Evolutionary conservation across 2,888 invertebrate genomes (phyloP).

Genomic region (Phengaris arion): DNA sequence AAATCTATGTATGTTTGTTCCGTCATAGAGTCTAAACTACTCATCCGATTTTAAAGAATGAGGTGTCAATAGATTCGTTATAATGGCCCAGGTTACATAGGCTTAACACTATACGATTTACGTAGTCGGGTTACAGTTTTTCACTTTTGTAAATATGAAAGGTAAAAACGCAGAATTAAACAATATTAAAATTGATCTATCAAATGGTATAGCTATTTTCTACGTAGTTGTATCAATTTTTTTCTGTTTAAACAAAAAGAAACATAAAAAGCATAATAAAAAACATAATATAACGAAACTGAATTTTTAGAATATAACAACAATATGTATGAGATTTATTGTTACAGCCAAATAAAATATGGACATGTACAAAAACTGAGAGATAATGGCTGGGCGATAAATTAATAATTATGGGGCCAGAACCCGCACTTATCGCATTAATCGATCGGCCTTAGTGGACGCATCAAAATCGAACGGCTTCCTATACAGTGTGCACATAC

Average conservation of each 20-base stretch:
- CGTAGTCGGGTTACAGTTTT: too few relatives aligned
- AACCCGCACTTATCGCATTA: constrained; percentile 66
- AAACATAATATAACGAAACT: neutral
- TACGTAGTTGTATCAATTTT: too few relatives aligned
- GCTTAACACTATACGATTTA: too few relatives aligned
- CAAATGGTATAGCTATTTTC: too few relatives aligned
- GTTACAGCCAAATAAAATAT: constrained; percentile 28
- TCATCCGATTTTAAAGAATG: too few relatives aligned
- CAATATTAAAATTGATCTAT: too few relatives aligned
- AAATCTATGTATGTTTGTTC: too few relatives aligned
- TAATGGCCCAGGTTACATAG: too few relatives aligned
- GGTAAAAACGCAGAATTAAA: too few relatives aligned
- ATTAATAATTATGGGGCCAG: constrained; percentile 59
- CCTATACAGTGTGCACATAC: constrained; percentile 33
- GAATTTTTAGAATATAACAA: neutral
- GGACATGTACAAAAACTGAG: constrained; percentile 39
- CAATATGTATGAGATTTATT: constrained; percentile 6
- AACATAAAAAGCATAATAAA: neutral
- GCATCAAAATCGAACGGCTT: constrained; percentile 40
- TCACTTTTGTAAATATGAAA: too few relatives aligned
- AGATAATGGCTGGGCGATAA: constrained; percentile 54
- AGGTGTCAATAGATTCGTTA: too few relatives aligned
- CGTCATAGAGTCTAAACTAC: too few relatives aligned
- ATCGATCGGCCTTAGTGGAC: constrained; percentile 53
- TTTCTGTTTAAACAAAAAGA: neutral